Evolutionary conservation across 2,888 invertebrate species (phyloP).

Genomic region (Ichneumoninae sp.): DNA sequence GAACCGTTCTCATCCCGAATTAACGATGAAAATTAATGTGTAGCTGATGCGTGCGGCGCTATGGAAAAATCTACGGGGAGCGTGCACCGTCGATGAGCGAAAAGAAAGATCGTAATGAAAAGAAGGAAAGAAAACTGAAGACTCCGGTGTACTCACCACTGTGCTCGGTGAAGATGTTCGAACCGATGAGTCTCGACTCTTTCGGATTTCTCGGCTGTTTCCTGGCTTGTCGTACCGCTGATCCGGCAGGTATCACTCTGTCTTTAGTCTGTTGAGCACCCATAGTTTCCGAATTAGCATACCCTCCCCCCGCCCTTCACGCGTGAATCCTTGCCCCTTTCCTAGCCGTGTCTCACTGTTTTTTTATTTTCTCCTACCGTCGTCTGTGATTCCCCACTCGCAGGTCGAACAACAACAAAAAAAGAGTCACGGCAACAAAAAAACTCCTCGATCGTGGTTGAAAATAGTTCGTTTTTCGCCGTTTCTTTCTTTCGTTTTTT

Average conservation of each 20-base stretch:
- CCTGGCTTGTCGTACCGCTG: slow-evolving; percentile 89
- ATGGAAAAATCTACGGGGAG: slow-evolving; percentile 21
- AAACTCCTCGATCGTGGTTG: background rate
- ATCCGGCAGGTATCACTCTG: slow-evolving; percentile 90
- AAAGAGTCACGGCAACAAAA: background rate
- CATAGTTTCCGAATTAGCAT: slow-evolving; percentile 88
- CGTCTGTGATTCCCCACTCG: slow-evolving; percentile 5
- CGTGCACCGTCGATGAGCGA: slow-evolving; percentile 22
- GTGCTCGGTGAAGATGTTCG: slow-evolving; percentile 97
- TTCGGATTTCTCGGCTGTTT: slow-evolving; percentile 91
- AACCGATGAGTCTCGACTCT: slow-evolving; percentile 93
- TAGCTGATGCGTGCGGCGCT: slow-evolving; percentile 20
- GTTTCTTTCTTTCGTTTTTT: background rate
- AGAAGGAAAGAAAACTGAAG: slow-evolving; percentile 44
- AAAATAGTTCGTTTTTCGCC: slow-evolving; percentile 1
- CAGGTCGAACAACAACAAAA: background rate
- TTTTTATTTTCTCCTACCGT: background rate
- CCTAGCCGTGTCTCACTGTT: slow-evolving; percentile 2
- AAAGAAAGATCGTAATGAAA: slow-evolving; percentile 56
- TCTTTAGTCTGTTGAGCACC: slow-evolving; percentile 98
- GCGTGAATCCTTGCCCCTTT: slow-evolving; percentile 46
- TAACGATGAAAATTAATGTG: slow-evolving; percentile 12
- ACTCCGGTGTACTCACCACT: slow-evolving; percentile 89
- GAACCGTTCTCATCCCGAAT: background rate
- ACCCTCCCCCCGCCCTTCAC: slow-evolving; percentile 75